Conservation (phyloP, 2,113 vertebrate species). For the Psophia crepitans region DNA sequence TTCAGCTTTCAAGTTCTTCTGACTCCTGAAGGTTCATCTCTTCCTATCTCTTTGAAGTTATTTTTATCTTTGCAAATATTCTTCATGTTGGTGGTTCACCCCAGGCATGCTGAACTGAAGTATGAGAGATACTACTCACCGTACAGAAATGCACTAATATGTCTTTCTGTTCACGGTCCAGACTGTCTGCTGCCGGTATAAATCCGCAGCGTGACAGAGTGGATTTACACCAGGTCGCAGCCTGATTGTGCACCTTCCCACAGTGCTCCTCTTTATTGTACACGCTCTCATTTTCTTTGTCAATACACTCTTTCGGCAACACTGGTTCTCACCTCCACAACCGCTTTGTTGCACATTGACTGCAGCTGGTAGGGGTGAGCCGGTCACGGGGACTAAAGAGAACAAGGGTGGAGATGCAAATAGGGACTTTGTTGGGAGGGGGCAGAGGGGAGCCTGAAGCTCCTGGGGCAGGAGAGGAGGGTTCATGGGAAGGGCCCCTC, state of each 20-base stretch:
- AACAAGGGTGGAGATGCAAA: neutral
- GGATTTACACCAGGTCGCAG: neutral
- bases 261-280: neutral
- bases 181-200: neutral
- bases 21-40: neutral
- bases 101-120: neutral
- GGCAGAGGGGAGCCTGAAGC: neutral
- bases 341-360: neutral
- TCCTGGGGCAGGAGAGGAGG: neutral
- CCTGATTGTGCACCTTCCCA: neutral
- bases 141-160: neutral
- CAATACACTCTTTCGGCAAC: neutral
- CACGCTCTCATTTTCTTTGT: neutral
- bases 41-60: neutral
- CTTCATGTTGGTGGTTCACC: neutral
- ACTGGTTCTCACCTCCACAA: neutral
- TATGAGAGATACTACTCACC: neutral
- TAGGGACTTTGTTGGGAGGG: neutral
- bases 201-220: neutral
- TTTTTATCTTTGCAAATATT: constrained; percentile 37
- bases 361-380: neutral
- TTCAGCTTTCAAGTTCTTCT: neutral
- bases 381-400: neutral
- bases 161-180: neutral
- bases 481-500: neutral